Percentiles rank a stretch among this genome's conserved stretches.
Evolutionary conservation across 2,113 vertebrate genomes (phyloP).

Genomic region (Pterophyllum scalare): DNA sequence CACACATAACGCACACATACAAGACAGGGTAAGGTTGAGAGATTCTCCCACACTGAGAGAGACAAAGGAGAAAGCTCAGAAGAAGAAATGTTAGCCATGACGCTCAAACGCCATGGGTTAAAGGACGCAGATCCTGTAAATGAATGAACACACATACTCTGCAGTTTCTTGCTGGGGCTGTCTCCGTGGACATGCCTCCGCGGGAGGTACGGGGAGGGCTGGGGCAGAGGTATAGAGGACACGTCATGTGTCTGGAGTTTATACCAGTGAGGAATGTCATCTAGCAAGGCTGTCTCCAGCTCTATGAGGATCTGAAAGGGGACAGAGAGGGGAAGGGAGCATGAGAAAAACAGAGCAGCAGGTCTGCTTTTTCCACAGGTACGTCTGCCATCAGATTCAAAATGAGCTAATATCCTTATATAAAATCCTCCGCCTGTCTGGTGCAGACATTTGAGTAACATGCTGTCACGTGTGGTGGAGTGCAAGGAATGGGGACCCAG

Average conservation of each 20-base stretch:
- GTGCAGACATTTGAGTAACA: too few relatives aligned
- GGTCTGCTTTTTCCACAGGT: not conserved
- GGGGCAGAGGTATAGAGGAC: constrained; percentile 97
- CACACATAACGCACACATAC: constrained; percentile 46
- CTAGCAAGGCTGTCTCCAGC: constrained; percentile 94
- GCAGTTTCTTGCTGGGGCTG: constrained; percentile 95
- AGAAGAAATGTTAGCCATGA: constrained; percentile 27
- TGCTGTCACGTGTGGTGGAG: too few relatives aligned
- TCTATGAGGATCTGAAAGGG: constrained; percentile 92
- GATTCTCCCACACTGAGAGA: constrained; percentile 34
- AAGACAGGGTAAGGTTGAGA: constrained; percentile 52
- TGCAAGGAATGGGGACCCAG: too few relatives aligned
- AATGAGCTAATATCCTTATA: too few relatives aligned
- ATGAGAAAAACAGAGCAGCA: not conserved
- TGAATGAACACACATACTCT: constrained; percentile 85
- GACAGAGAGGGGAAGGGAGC: not conserved
- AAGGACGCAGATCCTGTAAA: not conserved
- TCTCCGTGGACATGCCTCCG: constrained; percentile 93
- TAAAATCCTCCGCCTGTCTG: too few relatives aligned
- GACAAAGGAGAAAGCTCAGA: constrained; percentile 43
- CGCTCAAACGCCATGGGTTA: not conserved
- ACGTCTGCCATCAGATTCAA: too few relatives aligned
- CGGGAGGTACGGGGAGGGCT: constrained; percentile 96
- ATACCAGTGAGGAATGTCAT: constrained; percentile 97
- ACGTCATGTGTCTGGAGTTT: constrained; percentile 96